Base-by-base conservation (phyloP, 2,888 invertebrate species). In the Athetis lepigone region DNA sequence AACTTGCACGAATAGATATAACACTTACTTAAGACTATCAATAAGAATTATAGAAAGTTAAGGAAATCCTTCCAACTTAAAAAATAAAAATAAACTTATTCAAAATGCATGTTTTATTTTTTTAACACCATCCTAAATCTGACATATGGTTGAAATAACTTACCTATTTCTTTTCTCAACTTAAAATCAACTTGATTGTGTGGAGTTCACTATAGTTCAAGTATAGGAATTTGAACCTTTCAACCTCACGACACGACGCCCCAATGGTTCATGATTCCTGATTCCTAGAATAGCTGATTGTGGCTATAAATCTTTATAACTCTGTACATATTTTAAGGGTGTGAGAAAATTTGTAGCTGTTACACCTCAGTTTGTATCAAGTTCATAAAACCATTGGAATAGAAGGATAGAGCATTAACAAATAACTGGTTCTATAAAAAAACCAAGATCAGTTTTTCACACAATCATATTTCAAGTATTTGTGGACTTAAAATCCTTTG, bases 201-300 rank as follows among this genome's bases (percentile, higher is more conserved):
- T 19, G 16, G 52, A 73, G 70, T 72, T 65, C 73, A 70, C 43
- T 8, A 29, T 54, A 40, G 69, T 70, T 70, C 73, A 70, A 72
- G 52, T 73, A 54, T 33, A 73, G 52, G 70, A 70, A 70, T 73
- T 70, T 66, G 70, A 70, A 70, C 74, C 67, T 59, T 67, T 33
- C 27, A 45, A 73, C 70, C 73, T 66, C 49, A 67, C 70, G 52
- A 66, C 8, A 11, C 11, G 33, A 33, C 33, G 13, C 33, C n/a
- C n/a, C 13, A 13, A 33, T 4, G 13, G 33, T 13, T 33, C 13
- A 33, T 33, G 33, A 13, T 13, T 13, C 33, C 33, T 33, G 33
- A 13, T 13, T 13, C 33, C 33, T 33, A 33, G 33, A 36, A 11
- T 13, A 55, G 46, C 46, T 51, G 46, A 61, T 51, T 61, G 61